Conservation (phyloP, 2,888 invertebrate species). For the Drosophila longiperda region DNA sequence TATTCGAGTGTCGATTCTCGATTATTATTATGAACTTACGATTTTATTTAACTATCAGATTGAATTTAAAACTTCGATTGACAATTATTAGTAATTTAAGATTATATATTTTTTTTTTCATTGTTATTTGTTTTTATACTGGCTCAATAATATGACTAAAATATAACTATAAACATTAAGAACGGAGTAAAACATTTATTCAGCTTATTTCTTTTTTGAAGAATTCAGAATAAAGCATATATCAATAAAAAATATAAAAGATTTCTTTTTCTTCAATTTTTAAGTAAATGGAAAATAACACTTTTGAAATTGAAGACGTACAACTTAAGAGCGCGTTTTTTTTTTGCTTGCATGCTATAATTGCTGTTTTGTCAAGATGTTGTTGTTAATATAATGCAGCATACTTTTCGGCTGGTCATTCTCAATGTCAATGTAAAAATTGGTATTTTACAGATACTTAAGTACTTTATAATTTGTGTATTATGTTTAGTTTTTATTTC, state of each 20-base stretch:
- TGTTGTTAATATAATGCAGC: not conserved
- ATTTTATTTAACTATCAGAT: slow-evolving; percentile 45
- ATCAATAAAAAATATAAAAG: not conserved
- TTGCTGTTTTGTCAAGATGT: not conserved
- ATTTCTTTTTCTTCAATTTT: not conserved
- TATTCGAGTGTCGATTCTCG: slow-evolving; percentile 39
- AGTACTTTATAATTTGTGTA: not conserved
- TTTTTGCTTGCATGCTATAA: not conserved
- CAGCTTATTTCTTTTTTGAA: not conserved
- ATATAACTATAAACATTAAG: slow-evolving; percentile 47
- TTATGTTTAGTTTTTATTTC: not conserved
- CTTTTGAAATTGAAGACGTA: not conserved
- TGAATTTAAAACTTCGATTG: slow-evolving; percentile 22
- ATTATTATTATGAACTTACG: slow-evolving; percentile 36
- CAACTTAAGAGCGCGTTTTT: not conserved
- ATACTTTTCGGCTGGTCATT: not conserved
- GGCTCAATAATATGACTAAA: slow-evolving; percentile 66
- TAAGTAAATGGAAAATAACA: not conserved
- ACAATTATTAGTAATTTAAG: slow-evolving; percentile 54
- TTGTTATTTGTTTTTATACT: slow-evolving; percentile 78
- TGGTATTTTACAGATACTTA: not conserved
- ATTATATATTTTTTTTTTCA: slow-evolving; percentile 56
- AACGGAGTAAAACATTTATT: not conserved
- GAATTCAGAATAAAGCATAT: not conserved
- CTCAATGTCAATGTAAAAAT: not conserved